Evolutionary conservation across 1,140 invertebrate species (phyloP).

Genomic region (Gyrodactylus bullatarudis): DNA sequence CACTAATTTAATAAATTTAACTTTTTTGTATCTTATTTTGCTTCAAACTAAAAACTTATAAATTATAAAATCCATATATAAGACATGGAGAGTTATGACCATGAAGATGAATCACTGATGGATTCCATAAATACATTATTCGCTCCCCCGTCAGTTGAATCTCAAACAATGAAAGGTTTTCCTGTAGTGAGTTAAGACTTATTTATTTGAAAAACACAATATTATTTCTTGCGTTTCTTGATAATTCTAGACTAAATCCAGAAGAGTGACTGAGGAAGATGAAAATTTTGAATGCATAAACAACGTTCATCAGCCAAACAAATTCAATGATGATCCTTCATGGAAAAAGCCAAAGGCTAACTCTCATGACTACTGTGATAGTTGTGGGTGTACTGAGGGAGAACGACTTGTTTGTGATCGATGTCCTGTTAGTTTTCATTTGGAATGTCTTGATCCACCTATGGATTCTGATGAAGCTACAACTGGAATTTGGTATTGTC

Average conservation of each 20-base stretch:
- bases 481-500: constrained; percentile 55
- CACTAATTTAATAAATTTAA: too few species aligned
- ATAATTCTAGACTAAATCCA: neutral
- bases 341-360: constrained; percentile 29
- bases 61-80: neutral
- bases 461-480: constrained; percentile 51
- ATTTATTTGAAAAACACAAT: too few species aligned
- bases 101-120: neutral
- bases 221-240: too few species aligned
- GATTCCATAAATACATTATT: neutral
- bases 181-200: neutral
- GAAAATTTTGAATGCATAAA: neutral
- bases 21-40: too few species aligned
- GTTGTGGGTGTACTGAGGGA: constrained; percentile 42
- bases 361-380: constrained; percentile 63
- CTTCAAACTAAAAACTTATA: too few species aligned
- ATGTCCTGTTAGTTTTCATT: constrained; percentile 67
- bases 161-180: neutral
- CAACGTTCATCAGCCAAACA: neutral
- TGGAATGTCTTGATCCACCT: constrained; percentile 62
- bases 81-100: neutral
- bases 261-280: neutral
- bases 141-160: neutral
- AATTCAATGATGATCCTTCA: neutral
- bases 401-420: constrained; percentile 73